phyloP scores from a whole-genome alignment of 2,797 vertebrate species.

The Silurus lanzhouensis region DNA sequence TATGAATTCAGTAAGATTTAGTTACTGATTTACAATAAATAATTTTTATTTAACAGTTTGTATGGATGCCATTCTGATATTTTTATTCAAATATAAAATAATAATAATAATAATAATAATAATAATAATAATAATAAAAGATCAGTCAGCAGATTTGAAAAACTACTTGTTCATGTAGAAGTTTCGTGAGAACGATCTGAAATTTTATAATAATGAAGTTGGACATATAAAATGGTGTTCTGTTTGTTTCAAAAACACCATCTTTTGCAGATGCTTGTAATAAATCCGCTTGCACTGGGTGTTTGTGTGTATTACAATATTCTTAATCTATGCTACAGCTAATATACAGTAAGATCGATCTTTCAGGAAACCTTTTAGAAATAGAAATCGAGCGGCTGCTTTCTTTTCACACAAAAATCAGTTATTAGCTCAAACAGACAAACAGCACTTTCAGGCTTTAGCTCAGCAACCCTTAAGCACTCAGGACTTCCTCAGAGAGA shows the following conservation, averaged over 20 bases:
- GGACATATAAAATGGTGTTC: not conserved
- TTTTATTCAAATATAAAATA: not conserved
- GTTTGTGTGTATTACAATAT: too few relatives aligned
- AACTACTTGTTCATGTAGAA: not conserved
- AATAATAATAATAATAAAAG: too few relatives aligned
- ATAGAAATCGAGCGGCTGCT: slow-evolving; percentile 27
- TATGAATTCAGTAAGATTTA: too few relatives aligned
- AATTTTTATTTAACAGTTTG: not conserved
- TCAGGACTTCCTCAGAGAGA: slow-evolving; percentile 16
- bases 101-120: not conserved
- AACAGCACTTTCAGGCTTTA: slow-evolving; percentile 35
- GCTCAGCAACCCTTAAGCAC: slow-evolving; percentile 6
- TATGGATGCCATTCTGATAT: not conserved
- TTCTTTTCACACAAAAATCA: slow-evolving; percentile 31
- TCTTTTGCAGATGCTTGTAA: too few relatives aligned
- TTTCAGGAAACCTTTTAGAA: not conserved
- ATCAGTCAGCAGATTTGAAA: not conserved
- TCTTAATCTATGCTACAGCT: not conserved
- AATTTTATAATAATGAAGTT: not conserved
- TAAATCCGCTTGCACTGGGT: too few relatives aligned
- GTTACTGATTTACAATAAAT: not conserved
- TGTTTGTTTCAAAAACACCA: not conserved
- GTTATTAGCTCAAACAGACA: slow-evolving; percentile 29
- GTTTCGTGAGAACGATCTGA: not conserved
- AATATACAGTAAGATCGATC: not conserved